These are phyloP conservation scores for Pheosia gnoma DNA, from an alignment of 2,888 invertebrate genomes.

Conservation along the genomic window DNA sequence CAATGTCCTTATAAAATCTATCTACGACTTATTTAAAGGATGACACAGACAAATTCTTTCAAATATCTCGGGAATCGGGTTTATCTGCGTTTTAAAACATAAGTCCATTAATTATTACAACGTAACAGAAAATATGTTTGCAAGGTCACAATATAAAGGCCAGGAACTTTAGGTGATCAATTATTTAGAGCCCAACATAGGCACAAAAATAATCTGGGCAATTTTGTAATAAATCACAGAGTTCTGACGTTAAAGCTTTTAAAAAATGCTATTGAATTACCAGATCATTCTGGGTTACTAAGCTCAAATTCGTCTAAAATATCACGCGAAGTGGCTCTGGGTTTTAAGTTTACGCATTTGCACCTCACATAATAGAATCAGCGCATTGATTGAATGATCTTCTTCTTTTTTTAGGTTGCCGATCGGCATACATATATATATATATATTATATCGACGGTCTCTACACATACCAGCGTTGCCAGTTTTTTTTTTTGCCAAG, in stretches of 20 bases:
- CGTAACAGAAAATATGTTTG: constrained; percentile 2
- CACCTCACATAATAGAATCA: no score
- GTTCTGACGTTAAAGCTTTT: constrained; percentile 4
- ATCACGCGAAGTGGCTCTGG: neutral
- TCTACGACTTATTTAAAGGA: no score
- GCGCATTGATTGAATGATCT: no score
- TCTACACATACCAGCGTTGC: no score
- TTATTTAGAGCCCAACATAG: constrained; percentile 5
- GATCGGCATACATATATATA: no score
- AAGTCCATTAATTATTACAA: neutral
- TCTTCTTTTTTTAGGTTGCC: no score
- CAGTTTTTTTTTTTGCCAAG: no score
- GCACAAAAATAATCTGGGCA: constrained; percentile 3
- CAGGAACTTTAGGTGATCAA: constrained; percentile 6
- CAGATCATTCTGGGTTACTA: neutral
- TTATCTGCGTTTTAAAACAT: neutral
- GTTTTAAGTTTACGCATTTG: no score
- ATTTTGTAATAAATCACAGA: constrained; percentile 1
- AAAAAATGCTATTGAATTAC: constrained; percentile 3
- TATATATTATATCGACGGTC: no score
- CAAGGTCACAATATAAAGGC: constrained; percentile 3
- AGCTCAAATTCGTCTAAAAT: neutral
- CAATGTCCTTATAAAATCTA: no score
- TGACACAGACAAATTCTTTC: no score
- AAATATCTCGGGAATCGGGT: no score